Conservation (phyloP, 2,113 vertebrate genomes). For the Oceanodroma tethys region DNA sequence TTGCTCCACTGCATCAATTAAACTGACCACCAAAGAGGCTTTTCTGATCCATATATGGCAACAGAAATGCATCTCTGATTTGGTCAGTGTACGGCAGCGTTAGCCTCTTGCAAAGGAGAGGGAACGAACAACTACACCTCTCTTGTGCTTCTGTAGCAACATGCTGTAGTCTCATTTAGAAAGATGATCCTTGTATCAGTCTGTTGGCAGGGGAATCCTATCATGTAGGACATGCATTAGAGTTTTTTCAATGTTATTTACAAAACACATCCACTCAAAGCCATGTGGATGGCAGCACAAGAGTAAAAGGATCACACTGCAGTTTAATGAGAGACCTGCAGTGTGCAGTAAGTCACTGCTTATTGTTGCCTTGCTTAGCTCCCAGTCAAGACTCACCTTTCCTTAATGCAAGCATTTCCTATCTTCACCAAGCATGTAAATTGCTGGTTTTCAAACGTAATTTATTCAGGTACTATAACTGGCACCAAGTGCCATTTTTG, state of each 20-base stretch:
- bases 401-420: neutral
- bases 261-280: neutral
- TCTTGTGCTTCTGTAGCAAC: neutral
- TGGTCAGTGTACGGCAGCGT: neutral
- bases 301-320: neutral
- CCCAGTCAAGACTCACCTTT: neutral
- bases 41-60: neutral
- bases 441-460: neutral
- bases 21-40: neutral
- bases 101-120: neutral
- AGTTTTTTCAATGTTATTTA: neutral
- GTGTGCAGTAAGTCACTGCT: neutral
- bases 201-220: neutral
- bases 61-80: neutral
- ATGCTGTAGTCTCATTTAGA: neutral
- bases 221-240: neutral
- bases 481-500: neutral
- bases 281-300: neutral
- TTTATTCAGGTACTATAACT: neutral
- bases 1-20: neutral
- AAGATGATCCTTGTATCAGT: neutral
- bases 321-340: neutral
- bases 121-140: neutral
- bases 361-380: neutral
- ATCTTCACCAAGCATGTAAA: neutral